phyloP scores from a whole-genome alignment of 2,113 vertebrate species.

The Burhinus oedicnemus region DNA sequence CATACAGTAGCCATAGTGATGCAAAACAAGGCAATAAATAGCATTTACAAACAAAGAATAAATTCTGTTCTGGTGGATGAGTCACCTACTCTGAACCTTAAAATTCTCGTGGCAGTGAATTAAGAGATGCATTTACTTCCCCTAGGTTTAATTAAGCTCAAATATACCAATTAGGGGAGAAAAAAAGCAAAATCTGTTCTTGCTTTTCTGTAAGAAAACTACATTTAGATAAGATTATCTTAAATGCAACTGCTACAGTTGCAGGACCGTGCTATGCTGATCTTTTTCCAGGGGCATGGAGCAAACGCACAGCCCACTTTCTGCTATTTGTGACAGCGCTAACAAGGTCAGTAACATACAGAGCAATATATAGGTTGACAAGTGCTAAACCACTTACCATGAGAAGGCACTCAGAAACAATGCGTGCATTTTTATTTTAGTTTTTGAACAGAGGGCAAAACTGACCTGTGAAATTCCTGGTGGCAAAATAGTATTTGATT shows the following conservation, averaged over 20 bases:
- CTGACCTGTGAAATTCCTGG: neutral
- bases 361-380: neutral
- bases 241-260: neutral
- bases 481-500: neutral
- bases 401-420: neutral
- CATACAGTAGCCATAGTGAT: slow-evolving; percentile 66
- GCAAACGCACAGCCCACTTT: neutral
- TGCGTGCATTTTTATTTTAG: neutral
- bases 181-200: neutral
- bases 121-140: slow-evolving; percentile 50
- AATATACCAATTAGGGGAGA: neutral
- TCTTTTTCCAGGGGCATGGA: neutral
- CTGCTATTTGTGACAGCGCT: neutral
- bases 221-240: neutral
- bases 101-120: slow-evolving; percentile 36
- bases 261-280: neutral
- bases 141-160: slow-evolving; percentile 14
- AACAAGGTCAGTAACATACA: neutral
- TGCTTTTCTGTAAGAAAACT: slow-evolving; percentile 14
- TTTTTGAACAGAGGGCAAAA: neutral
- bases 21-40: slow-evolving; percentile 61
- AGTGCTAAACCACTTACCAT: neutral
- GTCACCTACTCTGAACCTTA: slow-evolving; percentile 34
- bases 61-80: slow-evolving; percentile 52
- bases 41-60: slow-evolving; percentile 62